A percentile compares a stretch with the other conserved stretches of the same genome.
These are phyloP conservation scores for Parotocinclus haroldoi DNA, from an alignment of 2,797 vertebrate species.

Conservation along the genomic window DNA sequence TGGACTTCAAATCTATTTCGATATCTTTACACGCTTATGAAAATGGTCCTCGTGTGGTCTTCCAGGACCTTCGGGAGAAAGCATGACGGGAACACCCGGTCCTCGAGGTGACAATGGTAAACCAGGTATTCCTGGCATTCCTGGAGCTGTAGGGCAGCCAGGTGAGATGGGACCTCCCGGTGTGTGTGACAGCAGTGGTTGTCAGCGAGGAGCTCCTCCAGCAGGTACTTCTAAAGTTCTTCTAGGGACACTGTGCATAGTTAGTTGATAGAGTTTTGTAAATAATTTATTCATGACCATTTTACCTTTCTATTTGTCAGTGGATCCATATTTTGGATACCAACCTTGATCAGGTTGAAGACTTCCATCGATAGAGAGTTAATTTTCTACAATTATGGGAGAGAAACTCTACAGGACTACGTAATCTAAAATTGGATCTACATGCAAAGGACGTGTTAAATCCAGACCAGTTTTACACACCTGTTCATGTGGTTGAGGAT, in stretches of 20 bases:
- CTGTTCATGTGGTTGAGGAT: neutral
- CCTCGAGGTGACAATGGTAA: conserved; percentile 67
- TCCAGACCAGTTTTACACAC: conserved; percentile 13
- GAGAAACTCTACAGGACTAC: conserved; percentile 3
- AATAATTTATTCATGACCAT: conserved; percentile 16
- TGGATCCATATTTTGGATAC: conserved; percentile 69
- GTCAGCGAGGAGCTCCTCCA: conserved; percentile 55
- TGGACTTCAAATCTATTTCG: no score
- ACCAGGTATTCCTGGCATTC: conserved; percentile 55
- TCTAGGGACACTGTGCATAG: neutral
- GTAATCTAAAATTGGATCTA: conserved; percentile 11
- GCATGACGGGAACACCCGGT: conserved; percentile 64
- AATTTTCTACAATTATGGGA: conserved; percentile 1
- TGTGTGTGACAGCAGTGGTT: conserved; percentile 73
- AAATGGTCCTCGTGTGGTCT: neutral
- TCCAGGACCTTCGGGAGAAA: conserved; percentile 70
- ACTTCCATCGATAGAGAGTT: conserved; percentile 4
- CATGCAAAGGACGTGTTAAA: conserved; percentile 20
- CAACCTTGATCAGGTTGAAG: conserved; percentile 57
- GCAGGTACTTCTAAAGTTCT: conserved; percentile 58
- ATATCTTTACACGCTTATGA: neutral
- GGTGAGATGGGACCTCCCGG: conserved; percentile 74
- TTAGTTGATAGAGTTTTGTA: neutral
- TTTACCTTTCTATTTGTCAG: conserved; percentile 50
- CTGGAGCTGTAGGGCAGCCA: conserved; percentile 62